Base-by-base conservation (phyloP, 2,888 invertebrate genomes). In the Choristoneura rosaceana region DNA sequence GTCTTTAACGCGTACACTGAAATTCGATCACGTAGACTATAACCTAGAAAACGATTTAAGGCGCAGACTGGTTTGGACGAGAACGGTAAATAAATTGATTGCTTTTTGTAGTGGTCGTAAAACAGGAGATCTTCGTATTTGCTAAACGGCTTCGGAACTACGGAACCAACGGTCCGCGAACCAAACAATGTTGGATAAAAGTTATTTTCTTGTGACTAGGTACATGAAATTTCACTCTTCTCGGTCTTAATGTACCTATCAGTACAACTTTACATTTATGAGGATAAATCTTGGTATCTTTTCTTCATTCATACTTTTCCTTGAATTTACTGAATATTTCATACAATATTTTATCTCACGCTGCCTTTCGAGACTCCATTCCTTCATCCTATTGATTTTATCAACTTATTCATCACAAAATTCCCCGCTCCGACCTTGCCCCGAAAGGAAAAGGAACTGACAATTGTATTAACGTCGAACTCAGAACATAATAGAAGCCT, bases 11-110 rank as follows among this genome's bases (percentile, higher is more conserved):
- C 77, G 78, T 78, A 81, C 77, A 79, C 76, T 77, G 78, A 76
- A 83, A 82, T 82, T 84, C 77, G 79, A 80, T 85, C 87, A 87
- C 87, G 87, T 86, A 83, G 79, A 74, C 82, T 80, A 76, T 84
- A 84, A 85, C 81, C 78, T 81, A 75, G 78, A 78, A 77, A 79
- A 76, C 78, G 78, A 79, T 79, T 81, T 79, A 77, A 77, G 76
- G 76, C 79, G 67, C 50, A 73, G 61, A 76, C 74, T 71, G 71
- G 68, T 64, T 64, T 69, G 68, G 73, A 73, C 74, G 77, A 77
- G 77, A 79, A 78, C 82, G 79, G 81, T 82, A 84, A 81, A 85
- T 82, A 81, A 81, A 82, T 84, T 83, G 82, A 82, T 83, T 82
- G 81, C 80, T 76, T 84, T 82, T 82, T 83, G 79, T 78, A 77